These are phyloP conservation scores for Chaenodraco wilsoni DNA, from an alignment of 2,797 vertebrate species.

Conservation along the genomic window DNA sequence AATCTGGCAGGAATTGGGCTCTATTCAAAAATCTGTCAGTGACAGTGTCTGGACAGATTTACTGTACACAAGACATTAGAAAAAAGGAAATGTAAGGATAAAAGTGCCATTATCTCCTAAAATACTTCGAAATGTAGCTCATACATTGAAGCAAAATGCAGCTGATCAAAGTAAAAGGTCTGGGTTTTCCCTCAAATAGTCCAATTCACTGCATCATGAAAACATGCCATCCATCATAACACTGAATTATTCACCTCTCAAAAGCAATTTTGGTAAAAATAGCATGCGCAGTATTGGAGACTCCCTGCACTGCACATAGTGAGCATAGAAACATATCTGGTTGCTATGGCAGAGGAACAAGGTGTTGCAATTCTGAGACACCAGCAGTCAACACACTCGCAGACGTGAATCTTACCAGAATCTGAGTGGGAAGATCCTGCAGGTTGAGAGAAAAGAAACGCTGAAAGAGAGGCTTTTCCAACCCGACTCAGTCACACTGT, in stretches of 20 bases:
- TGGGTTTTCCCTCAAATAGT: slow-evolving; percentile 24
- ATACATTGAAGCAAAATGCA: neutral
- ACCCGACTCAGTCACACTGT: slow-evolving; percentile 41
- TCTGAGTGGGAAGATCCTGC: slow-evolving; percentile 59
- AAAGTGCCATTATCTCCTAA: neutral
- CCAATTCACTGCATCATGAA: slow-evolving; percentile 32
- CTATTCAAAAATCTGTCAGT: neutral
- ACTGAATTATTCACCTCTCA: slow-evolving; percentile 75
- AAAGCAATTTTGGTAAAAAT: slow-evolving; percentile 67
- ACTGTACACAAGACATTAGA: slow-evolving; percentile 18
- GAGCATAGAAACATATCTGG: slow-evolving; percentile 30
- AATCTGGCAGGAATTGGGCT: neutral
- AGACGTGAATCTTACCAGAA: slow-evolving; percentile 71
- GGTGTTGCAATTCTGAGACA: slow-evolving; percentile 43
- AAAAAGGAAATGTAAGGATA: too few relatives aligned
- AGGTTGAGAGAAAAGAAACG: slow-evolving; percentile 25
- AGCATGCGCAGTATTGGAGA: slow-evolving; percentile 39
- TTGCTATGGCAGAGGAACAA: slow-evolving; percentile 30
- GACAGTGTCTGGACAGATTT: neutral
- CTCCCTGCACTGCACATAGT: slow-evolving; percentile 3
- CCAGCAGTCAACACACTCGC: slow-evolving; percentile 32
- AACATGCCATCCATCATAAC: slow-evolving; percentile 35
- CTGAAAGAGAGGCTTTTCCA: slow-evolving; percentile 30
- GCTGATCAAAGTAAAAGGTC: neutral
- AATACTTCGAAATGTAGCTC: neutral